Percentiles rank a stretch among this genome's conserved stretches.
phyloP scores from a whole-genome alignment of 2,797 vertebrate genomes.

The Aplochiton taeniatus region DNA sequence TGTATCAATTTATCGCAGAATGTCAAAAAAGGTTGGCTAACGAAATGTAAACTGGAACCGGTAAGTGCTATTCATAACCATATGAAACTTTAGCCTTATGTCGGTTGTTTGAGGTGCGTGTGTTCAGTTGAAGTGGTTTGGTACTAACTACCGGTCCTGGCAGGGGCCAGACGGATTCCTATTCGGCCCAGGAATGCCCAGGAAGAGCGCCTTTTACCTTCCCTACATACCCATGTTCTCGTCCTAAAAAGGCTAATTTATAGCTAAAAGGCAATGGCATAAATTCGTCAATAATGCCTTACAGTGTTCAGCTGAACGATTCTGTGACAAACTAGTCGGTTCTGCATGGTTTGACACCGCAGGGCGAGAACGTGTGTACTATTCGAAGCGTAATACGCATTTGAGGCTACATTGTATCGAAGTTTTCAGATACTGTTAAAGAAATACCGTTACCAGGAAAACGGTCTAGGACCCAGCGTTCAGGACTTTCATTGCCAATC shows the following conservation, averaged over 20 bases:
- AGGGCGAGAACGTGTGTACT: constrained; percentile 1
- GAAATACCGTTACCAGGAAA: neutral
- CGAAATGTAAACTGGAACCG: constrained; percentile 4
- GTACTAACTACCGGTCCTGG: too few relatives aligned
- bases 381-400: neutral
- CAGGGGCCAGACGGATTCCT: too few relatives aligned
- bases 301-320: too few relatives aligned
- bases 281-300: too few relatives aligned
- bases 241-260: too few relatives aligned
- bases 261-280: too few relatives aligned
- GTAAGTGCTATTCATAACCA: constrained; percentile 3
- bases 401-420: neutral
- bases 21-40: neutral
- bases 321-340: too few relatives aligned
- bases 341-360: neutral
- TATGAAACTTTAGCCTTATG: constrained; percentile 17
- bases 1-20: neutral
- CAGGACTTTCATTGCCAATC: neutral
- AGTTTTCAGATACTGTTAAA: neutral
- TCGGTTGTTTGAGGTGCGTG: constrained; percentile 4
- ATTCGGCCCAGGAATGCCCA: too few relatives aligned
- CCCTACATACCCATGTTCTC: too few relatives aligned
- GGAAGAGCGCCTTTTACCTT: too few relatives aligned
- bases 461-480: neutral
- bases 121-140: neutral